phyloP scores from a whole-genome alignment of 1,140 invertebrate species.

The Trichonephila clavipes region DNA sequence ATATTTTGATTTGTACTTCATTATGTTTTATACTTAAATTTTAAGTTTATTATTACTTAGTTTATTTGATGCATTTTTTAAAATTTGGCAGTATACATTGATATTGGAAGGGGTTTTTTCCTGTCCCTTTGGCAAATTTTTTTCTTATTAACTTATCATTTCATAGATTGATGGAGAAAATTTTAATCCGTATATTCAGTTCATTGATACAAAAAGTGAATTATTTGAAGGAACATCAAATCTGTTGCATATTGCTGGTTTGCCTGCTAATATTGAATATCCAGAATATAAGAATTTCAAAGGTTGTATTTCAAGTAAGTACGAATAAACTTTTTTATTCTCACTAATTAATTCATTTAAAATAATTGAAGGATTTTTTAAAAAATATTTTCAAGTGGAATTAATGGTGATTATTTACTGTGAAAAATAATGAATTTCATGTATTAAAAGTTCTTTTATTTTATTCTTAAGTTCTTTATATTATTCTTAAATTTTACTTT shows the following conservation, averaged over 20 bases:
- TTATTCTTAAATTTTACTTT: too few species aligned
- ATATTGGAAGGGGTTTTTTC: background rate
- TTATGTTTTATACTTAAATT: background rate
- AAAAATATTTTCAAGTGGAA: too few species aligned
- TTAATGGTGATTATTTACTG: too few species aligned
- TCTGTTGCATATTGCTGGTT: conserved; percentile 55
- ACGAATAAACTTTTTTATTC: background rate
- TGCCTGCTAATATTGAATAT: conserved; percentile 85
- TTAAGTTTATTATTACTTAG: background rate
- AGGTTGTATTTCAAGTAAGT: conserved; percentile 93
- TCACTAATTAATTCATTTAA: background rate
- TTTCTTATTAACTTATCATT: background rate
- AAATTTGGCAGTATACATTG: background rate
- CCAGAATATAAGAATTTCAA: conserved; percentile 91
- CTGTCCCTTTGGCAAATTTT: background rate
- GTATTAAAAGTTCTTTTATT: too few species aligned
- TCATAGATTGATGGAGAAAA: conserved; percentile 73
- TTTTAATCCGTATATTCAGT: conserved; percentile 70
- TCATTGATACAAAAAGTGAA: conserved; percentile 5
- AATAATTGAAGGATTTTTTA: too few species aligned
- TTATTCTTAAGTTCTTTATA: too few species aligned
- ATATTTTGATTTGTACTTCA: too few species aligned
- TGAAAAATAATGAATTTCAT: too few species aligned
- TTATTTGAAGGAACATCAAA: conserved; percentile 60
- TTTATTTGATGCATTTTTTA: background rate